Base-by-base conservation (phyloP, 2,797 vertebrate genomes). In the Halcyon badia region DNA sequence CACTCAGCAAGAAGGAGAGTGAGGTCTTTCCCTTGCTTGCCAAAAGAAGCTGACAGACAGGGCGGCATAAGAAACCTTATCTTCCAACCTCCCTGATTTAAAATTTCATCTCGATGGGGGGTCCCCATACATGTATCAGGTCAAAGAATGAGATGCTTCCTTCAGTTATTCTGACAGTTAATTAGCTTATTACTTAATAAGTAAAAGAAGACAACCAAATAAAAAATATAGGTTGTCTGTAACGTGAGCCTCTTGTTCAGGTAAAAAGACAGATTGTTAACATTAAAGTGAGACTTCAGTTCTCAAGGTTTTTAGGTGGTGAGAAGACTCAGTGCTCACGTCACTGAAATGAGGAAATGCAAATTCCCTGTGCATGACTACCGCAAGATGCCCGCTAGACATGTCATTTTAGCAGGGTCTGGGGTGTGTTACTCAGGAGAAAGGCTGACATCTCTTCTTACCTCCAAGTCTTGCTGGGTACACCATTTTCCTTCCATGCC, bases 111-210 rank as follows among this genome's bases (percentile, higher is more conserved):
- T 37, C 56, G 10, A 62, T 1, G 0, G 3, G 25, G 9, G 4
- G 17, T 22, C 14, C 20, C 25, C 0, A 0, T 24, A 70, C 3
- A 10, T 0, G 0, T 17, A 57, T 4, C 62, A 66, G 33, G 30
- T 35, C 3, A 3, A 89, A 70, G n/a, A 84, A 60, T 46, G 30
- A 12, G 16, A 61, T 46, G 22, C 10, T 49, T 72, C 42, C 54
- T 79, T 76, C 62, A 57, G 17, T 41, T 75, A 69, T 31, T 68
- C 49, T 2, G 1, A 69, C 16, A 83, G 62, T 4, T 54, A 22
- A 72, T 54, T 49, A 82, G 31, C 4, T 81, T n/a, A 31, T 28
- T 73, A 82, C 13, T 51, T 62, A 42, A 0, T 28, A 66, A 30
- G 13, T 31, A 51, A 13, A 51, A 68, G 39, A 52, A 28, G 13